phyloP scores from a whole-genome alignment of 2,888 invertebrate species.

The Dasysyrphus albostriatus region DNA sequence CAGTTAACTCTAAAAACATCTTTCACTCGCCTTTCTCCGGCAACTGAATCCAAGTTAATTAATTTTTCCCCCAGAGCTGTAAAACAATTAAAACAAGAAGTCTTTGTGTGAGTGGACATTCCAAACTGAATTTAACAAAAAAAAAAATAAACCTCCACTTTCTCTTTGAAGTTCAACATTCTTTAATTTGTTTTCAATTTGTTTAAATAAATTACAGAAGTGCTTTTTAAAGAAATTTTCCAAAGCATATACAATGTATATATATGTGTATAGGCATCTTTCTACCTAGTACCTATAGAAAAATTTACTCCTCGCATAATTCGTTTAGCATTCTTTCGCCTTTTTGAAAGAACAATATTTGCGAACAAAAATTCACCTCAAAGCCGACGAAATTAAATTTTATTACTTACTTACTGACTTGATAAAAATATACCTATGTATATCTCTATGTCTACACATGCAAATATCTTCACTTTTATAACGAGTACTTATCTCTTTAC shows the following conservation, averaged over 20 bases:
- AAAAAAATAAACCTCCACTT: no score
- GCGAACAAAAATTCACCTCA: constrained; percentile 18
- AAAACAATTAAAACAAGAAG: no score
- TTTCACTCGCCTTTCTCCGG: no score
- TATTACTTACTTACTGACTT: constrained; percentile 61
- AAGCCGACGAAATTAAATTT: constrained; percentile 65
- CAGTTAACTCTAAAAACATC: no score
- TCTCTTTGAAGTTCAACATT: no score
- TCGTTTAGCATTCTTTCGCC: constrained; percentile 18
- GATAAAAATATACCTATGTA: constrained; percentile 26
- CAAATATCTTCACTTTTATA: constrained; percentile 30
- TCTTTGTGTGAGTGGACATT: no score
- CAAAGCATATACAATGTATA: no score
- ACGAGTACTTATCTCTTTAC: constrained; percentile 31
- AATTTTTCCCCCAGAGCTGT: no score
- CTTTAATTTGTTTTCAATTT: no score
- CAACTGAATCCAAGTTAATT: no score
- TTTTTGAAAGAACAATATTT: constrained; percentile 19
- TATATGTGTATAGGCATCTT: background rate
- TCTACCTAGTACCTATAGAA: background rate
- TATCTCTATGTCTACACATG: background rate
- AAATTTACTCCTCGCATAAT: constrained; percentile 46
- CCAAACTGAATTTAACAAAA: no score
- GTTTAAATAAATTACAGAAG: background rate
- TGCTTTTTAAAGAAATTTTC: background rate